Evolutionary conservation across 1,140 invertebrate genomes (phyloP).

Genomic region (Streblospio benedicti): DNA sequence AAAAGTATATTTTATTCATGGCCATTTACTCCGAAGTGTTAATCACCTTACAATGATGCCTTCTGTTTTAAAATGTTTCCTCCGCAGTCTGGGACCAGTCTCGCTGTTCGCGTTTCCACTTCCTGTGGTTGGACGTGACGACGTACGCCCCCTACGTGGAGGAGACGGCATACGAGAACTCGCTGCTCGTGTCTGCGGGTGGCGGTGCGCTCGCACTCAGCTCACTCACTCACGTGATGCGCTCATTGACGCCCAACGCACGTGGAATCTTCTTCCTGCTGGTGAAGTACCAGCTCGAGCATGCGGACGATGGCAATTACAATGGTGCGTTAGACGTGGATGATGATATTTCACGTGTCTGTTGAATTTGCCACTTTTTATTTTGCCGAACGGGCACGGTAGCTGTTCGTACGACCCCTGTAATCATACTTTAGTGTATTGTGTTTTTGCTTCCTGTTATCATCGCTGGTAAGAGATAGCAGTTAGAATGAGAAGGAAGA

Average conservation of each 20-base stretch:
- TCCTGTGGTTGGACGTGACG: slow-evolving; percentile 76
- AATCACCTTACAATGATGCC: no score
- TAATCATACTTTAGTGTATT: no score
- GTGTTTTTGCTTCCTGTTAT: no score
- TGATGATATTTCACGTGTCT: no score
- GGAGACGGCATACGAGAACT: slow-evolving; percentile 82
- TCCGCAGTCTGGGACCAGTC: slow-evolving; percentile 77
- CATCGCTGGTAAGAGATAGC: no score
- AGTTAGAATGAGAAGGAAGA: no score
- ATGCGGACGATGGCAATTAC: slow-evolving; percentile 53
- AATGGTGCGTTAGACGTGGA: slow-evolving; percentile 9
- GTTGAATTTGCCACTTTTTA: no score
- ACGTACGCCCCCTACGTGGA: slow-evolving; percentile 71
- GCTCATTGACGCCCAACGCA: slow-evolving; percentile 77
- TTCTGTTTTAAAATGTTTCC: no score
- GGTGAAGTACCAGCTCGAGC: slow-evolving; percentile 64
- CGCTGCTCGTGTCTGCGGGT: slow-evolving; percentile 69
- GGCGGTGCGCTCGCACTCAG: slow-evolving; percentile 69
- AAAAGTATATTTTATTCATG: no score
- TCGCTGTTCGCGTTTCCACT: slow-evolving; percentile 72
- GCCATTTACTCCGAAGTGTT: no score
- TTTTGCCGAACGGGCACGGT: no score
- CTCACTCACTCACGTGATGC: slow-evolving; percentile 77
- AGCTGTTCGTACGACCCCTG: no score
- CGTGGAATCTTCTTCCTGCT: slow-evolving; percentile 76